A percentile compares a stretch with the other conserved stretches of the same genome.
phyloP scores from a whole-genome alignment of 2,113 vertebrate genomes.

The Platycercus adscitus region DNA sequence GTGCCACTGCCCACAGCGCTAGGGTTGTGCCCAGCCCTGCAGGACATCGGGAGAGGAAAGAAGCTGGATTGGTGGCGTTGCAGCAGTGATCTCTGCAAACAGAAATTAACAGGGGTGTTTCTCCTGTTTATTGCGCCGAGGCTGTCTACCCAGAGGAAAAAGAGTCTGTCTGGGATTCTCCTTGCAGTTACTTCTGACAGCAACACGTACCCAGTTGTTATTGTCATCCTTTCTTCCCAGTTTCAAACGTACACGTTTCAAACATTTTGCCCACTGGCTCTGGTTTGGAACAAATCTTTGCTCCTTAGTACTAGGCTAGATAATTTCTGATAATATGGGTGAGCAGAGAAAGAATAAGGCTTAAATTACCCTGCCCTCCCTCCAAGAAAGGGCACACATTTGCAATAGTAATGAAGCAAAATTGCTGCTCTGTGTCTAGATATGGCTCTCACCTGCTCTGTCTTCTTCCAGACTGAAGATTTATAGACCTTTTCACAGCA shows the following conservation, averaged over 20 bases:
- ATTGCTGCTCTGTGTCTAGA: neutral
- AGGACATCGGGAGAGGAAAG: neutral
- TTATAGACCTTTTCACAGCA: neutral
- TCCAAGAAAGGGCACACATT: neutral
- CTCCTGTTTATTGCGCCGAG: neutral
- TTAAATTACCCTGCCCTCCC: neutral
- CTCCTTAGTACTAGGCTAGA: neutral
- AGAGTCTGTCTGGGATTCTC: neutral
- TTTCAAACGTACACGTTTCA: neutral
- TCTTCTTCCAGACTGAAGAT: neutral
- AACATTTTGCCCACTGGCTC: neutral
- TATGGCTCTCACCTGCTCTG: neutral
- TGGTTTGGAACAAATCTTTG: neutral
- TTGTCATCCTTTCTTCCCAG: neutral
- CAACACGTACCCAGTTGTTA: neutral
- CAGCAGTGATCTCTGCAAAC: neutral
- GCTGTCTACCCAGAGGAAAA: neutral
- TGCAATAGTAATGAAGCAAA: neutral
- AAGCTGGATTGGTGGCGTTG: neutral
- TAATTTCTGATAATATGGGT: neutral
- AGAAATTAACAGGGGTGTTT: slow-evolving; percentile 10
- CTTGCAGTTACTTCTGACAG: neutral
- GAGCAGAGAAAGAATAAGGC: neutral
- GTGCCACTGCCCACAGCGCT: neutral
- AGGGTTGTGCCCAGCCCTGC: neutral